A percentile compares a stretch with the other conserved stretches of the same genome.
Conservation (phyloP, 1,140 invertebrate species). For the Eufriesea mexicana region DNA sequence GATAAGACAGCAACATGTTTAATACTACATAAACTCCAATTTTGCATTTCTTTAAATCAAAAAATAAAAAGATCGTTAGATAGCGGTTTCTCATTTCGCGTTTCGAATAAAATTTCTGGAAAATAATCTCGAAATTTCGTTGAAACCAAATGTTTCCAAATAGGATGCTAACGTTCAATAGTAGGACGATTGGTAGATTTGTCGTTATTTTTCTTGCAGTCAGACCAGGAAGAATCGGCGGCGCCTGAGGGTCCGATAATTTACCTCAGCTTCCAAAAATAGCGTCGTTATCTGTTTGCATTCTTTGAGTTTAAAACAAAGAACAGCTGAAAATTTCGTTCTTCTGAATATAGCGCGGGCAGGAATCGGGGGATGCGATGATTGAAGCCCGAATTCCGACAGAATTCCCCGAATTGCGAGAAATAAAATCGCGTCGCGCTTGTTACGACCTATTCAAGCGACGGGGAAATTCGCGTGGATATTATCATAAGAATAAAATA, state of each 20-base stretch:
- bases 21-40: too few relatives aligned
- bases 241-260: constrained; percentile 19
- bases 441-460: constrained; percentile 19
- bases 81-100: too few relatives aligned
- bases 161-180: not conserved
- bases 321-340: constrained; percentile 49
- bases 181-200: not conserved
- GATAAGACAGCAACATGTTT: too few relatives aligned
- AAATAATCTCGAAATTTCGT: not conserved
- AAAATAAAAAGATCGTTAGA: too few relatives aligned
- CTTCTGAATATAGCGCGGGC: constrained; percentile 20
- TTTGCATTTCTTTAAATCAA: too few relatives aligned
- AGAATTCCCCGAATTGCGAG: constrained; percentile 26
- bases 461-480: not conserved
- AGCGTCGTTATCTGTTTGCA: constrained; percentile 43
- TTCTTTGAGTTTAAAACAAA: constrained; percentile 48
- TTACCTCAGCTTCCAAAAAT: constrained; percentile 31
- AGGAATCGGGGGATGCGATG: constrained; percentile 1
- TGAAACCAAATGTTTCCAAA: not conserved
- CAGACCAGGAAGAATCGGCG: not conserved
- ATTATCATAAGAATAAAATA: constrained; percentile 35
- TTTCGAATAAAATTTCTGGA: not conserved
- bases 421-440: constrained; percentile 40
- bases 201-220: not conserved
- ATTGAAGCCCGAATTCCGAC: constrained; percentile 41